Evolutionary conservation across 2,888 invertebrate species (phyloP).

Genomic region (Drosophila macrothrix): DNA sequence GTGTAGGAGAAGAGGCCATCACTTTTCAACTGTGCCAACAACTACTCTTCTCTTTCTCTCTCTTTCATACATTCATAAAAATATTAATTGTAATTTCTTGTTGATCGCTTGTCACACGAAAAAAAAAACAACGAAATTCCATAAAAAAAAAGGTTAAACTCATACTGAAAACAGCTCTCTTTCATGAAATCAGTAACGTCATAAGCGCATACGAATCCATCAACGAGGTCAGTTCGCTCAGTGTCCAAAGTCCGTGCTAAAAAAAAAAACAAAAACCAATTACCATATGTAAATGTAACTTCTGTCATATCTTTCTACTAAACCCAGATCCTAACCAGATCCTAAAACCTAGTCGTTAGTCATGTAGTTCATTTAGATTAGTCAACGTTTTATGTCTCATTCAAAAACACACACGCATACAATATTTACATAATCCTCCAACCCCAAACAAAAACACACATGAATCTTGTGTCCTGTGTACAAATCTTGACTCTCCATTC

Average conservation of each 20-base stretch:
- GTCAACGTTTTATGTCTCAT: slow-evolving; percentile 51
- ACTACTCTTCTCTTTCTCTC: slow-evolving; percentile 22
- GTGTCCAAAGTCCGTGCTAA: slow-evolving; percentile 58
- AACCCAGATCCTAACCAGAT: slow-evolving; percentile 17
- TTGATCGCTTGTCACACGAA: slow-evolving; percentile 53
- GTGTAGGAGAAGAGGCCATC: slow-evolving; percentile 39
- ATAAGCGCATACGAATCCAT: slow-evolving; percentile 74
- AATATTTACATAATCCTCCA: slow-evolving; percentile 14
- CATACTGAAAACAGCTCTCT: slow-evolving; percentile 82
- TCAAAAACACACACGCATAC: slow-evolving; percentile 25
- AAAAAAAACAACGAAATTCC: slow-evolving; percentile 46
- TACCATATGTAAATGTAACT: slow-evolving; percentile 37
- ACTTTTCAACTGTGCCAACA: slow-evolving; percentile 62
- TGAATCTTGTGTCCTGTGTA: slow-evolving; percentile 17
- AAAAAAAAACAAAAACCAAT: neutral
- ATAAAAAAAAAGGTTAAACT: slow-evolving; percentile 78
- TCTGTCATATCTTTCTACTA: slow-evolving; percentile 29
- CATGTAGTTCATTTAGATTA: slow-evolving; percentile 40
- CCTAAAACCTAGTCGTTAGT: slow-evolving; percentile 33
- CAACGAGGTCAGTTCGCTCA: slow-evolving; percentile 76
- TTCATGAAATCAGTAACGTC: slow-evolving; percentile 81
- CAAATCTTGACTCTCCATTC: slow-evolving; percentile 53
- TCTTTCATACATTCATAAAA: slow-evolving; percentile 48
- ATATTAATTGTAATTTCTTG: slow-evolving; percentile 58
- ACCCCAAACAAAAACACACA: slow-evolving; percentile 12